phyloP scores from a whole-genome alignment of 1,140 invertebrate genomes.

The Hermatobates lingyangjiaoensis region DNA sequence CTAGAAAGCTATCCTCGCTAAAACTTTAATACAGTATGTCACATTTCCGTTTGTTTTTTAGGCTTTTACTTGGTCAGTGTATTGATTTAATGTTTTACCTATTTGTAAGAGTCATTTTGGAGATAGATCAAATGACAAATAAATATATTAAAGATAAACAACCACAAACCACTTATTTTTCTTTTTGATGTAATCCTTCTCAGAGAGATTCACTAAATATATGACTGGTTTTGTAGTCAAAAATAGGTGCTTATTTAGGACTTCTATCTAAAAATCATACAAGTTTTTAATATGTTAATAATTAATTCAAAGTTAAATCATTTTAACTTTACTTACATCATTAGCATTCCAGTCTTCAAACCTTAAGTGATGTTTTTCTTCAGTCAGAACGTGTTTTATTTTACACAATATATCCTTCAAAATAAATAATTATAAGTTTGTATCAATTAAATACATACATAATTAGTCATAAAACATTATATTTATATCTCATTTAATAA shows the following conservation, averaged over 20 bases:
- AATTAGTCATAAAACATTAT: no score
- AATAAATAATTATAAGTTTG: constrained; percentile 9
- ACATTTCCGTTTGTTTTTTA: no score
- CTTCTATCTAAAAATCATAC: constrained; percentile 63
- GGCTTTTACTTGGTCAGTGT: no score
- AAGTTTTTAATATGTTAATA: constrained; percentile 14
- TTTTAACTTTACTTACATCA: constrained; percentile 6
- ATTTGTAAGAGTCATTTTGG: no score
- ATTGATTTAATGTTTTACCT: no score
- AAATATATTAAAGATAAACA: neutral
- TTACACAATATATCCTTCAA: constrained; percentile 70
- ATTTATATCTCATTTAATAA: no score
- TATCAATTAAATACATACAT: neutral
- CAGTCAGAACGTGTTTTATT: constrained; percentile 64
- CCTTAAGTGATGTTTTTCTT: constrained; percentile 83
- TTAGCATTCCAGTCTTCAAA: constrained; percentile 79
- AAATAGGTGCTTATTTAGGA: constrained; percentile 91
- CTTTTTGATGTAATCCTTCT: constrained; percentile 96
- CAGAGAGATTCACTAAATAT: constrained; percentile 92
- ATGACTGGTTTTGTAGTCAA: constrained; percentile 96
- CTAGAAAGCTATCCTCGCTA: no score
- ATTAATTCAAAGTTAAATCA: neutral
- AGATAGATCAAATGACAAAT: no score
- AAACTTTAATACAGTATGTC: no score
- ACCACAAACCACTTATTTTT: constrained; percentile 86